Conservation (phyloP, 2,888 invertebrate genomes). For the Macrosiphum euphorbiae region DNA sequence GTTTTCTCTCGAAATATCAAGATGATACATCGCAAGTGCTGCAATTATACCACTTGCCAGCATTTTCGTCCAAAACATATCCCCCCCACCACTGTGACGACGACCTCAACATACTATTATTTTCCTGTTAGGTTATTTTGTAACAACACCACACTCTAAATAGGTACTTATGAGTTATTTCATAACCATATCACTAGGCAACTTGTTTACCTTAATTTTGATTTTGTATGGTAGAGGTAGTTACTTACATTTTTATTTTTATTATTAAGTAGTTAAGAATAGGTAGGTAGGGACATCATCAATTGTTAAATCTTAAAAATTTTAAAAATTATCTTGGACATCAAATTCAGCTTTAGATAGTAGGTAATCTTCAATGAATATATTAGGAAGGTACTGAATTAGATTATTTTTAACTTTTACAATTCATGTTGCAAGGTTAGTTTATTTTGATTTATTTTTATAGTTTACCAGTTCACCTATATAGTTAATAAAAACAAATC, state of each 20-base stretch:
- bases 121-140: not conserved
- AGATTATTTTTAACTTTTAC: not conserved
- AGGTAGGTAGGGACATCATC: not conserved
- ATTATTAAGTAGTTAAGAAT: not conserved
- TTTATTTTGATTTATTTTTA: not conserved
- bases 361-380: not conserved
- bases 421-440: constrained; percentile 1
- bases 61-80: not conserved
- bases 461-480: not conserved
- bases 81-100: not conserved
- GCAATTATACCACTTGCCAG: no score
- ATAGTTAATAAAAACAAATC: not conserved
- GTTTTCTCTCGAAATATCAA: no score
- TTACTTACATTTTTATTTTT: not conserved
- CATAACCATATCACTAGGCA: not conserved
- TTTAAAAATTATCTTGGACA: not conserved
- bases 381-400: not conserved
- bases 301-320: not conserved
- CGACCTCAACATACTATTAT: not conserved
- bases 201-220: not conserved
- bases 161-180: constrained; percentile 3
- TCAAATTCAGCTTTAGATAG: constrained; percentile 10
- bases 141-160: not conserved
- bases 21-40: not conserved
- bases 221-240: not conserved